Evolutionary conservation across 2,888 invertebrate genomes (phyloP).

Genomic region (Thecophora atra): DNA sequence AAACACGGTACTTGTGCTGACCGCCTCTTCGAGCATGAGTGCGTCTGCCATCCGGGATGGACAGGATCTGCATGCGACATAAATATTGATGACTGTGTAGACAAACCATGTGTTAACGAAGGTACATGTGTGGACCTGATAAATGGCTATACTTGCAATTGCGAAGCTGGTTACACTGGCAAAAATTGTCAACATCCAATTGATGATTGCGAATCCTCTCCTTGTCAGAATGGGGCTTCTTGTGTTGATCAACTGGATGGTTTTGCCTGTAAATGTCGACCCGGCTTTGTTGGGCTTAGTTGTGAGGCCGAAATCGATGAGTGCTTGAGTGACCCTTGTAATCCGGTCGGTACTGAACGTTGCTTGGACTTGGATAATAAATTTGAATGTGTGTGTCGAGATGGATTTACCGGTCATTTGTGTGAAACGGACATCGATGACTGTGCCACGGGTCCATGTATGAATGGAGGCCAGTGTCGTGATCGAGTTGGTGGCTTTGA

Average conservation of each 20-base stretch:
- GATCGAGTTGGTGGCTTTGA: slow-evolving; percentile 86
- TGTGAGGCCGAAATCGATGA: slow-evolving; percentile 94
- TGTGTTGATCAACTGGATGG: slow-evolving; percentile 89
- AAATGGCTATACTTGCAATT: slow-evolving; percentile 85
- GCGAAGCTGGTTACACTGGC: slow-evolving; percentile 94
- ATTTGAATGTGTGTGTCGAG: slow-evolving; percentile 86
- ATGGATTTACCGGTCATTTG: slow-evolving; percentile 84
- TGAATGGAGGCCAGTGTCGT: slow-evolving; percentile 87
- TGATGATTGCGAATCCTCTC: slow-evolving; percentile 88
- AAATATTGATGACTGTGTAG: slow-evolving; percentile 90
- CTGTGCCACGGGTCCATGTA: slow-evolving; percentile 84
- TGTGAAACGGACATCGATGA: slow-evolving; percentile 91
- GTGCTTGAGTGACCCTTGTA: slow-evolving; percentile 90
- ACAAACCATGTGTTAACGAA: slow-evolving; percentile 89
- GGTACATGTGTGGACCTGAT: slow-evolving; percentile 91
- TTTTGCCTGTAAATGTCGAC: slow-evolving; percentile 91
- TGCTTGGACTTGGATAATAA: slow-evolving; percentile 90
- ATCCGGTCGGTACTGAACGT: slow-evolving; percentile 86
- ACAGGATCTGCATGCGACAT: slow-evolving; percentile 85
- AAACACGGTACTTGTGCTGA: slow-evolving; percentile 94
- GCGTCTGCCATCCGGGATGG: slow-evolving; percentile 94
- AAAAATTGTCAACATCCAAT: slow-evolving; percentile 92
- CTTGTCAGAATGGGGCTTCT: slow-evolving; percentile 91
- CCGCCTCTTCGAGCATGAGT: slow-evolving; percentile 84
- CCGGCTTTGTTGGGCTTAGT: slow-evolving; percentile 91